Evolutionary conservation across 2,888 invertebrate species (phyloP).

Genomic region (Oligia fasciuncula): DNA sequence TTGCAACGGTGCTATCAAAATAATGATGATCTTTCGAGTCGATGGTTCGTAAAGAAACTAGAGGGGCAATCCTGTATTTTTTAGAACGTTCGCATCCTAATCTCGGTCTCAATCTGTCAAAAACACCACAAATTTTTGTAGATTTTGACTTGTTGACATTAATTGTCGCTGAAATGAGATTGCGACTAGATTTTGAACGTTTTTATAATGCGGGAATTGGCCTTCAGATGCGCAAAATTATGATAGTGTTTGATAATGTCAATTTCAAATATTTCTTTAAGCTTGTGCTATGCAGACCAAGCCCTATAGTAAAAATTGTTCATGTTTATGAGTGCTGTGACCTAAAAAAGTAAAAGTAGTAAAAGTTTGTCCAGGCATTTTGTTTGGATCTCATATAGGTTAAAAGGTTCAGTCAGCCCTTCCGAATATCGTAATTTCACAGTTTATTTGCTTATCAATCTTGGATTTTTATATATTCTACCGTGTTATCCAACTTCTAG

Average conservation of each 20-base stretch:
- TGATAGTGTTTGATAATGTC: not conserved
- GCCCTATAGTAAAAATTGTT: not conserved
- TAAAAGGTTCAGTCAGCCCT: not conserved
- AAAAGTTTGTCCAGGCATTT: not conserved
- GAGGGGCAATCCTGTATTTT: too few species aligned
- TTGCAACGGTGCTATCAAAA: slow-evolving; percentile 4
- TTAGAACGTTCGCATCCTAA: too few species aligned
- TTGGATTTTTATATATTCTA: not conserved
- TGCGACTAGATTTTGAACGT: too few species aligned
- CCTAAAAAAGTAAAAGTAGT: not conserved
- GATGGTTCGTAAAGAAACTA: not conserved
- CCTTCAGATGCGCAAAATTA: not conserved
- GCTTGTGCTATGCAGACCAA: not conserved
- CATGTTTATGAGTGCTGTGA: not conserved
- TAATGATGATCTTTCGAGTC: not conserved
- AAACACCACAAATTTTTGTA: too few species aligned
- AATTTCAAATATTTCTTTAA: not conserved
- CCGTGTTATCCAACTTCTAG: not conserved
- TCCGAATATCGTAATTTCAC: not conserved
- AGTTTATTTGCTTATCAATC: not conserved
- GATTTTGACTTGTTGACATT: too few species aligned
- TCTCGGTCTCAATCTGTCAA: too few species aligned
- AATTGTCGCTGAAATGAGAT: too few species aligned
- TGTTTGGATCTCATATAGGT: not conserved
- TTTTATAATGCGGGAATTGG: too few species aligned